phyloP scores from a whole-genome alignment of 2,797 vertebrate genomes.

The Halcyon chelicuti region DNA sequence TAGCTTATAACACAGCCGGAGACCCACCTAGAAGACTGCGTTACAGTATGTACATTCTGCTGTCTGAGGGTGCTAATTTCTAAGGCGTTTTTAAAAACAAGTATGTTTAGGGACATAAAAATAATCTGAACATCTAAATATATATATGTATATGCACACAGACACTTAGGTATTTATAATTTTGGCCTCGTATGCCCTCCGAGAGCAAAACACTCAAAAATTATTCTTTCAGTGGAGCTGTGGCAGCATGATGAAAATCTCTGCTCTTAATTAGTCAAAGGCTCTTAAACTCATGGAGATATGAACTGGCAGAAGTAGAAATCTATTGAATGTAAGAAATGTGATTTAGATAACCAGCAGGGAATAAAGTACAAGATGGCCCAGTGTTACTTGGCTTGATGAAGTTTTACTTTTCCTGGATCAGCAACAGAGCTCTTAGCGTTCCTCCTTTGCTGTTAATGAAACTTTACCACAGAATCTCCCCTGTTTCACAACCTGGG shows the following conservation, averaged over 20 bases:
- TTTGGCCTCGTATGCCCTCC: neutral
- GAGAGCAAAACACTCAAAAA: neutral
- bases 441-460: slow-evolving; percentile 1
- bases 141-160: neutral
- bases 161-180: neutral
- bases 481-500: neutral
- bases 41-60: neutral
- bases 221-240: neutral
- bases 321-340: slow-evolving; percentile 37
- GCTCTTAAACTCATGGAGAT: slow-evolving; percentile 30
- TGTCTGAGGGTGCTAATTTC: neutral
- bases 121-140: neutral
- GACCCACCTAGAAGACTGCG: neutral
- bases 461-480: neutral
- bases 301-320: slow-evolving; percentile 31
- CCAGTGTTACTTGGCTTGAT: neutral
- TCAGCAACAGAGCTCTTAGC: neutral
- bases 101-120: neutral
- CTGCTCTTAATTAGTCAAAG: slow-evolving; percentile 58
- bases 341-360: slow-evolving; percentile 42
- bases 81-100: neutral
- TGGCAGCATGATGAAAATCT: slow-evolving; percentile 8
- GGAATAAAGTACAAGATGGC: neutral
- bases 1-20: neutral
- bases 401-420: neutral